A percentile compares a stretch with the other conserved stretches of the same genome.
phyloP scores from a whole-genome alignment of 1,140 invertebrate genomes.

The Drosophila takahashii region DNA sequence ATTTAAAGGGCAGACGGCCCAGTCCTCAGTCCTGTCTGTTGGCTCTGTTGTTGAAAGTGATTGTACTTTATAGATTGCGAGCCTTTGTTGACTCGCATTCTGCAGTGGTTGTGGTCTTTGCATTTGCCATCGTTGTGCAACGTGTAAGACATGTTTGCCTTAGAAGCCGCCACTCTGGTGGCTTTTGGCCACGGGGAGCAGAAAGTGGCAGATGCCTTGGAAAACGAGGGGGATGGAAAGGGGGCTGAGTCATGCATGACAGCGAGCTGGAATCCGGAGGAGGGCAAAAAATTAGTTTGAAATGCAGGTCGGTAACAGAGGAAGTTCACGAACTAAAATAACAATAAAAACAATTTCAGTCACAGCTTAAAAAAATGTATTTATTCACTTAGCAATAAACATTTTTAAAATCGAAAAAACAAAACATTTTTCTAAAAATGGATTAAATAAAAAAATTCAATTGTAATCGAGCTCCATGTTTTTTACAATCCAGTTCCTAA shows the following conservation, averaged over 20 bases:
- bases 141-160: slow-evolving; percentile 55
- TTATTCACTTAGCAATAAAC: too few relatives aligned
- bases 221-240: neutral
- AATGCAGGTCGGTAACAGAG: neutral
- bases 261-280: slow-evolving; percentile 6
- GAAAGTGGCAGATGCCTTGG: slow-evolving; percentile 12
- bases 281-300: slow-evolving; percentile 1
- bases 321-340: neutral
- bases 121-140: slow-evolving; percentile 32
- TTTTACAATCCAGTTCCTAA: too few relatives aligned
- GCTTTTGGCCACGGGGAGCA: slow-evolving; percentile 6
- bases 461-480: too few relatives aligned
- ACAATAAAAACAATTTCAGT: too few relatives aligned
- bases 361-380: too few relatives aligned
- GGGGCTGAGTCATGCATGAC: slow-evolving; percentile 35
- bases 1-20: slow-evolving; percentile 69
- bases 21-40: slow-evolving; percentile 16
- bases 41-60: slow-evolving; percentile 69
- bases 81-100: slow-evolving; percentile 43
- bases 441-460: too few relatives aligned
- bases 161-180: slow-evolving; percentile 34
- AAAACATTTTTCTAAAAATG: too few relatives aligned
- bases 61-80: slow-evolving; percentile 71
- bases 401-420: too few relatives aligned
- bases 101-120: slow-evolving; percentile 2